A percentile compares a stretch with the other conserved stretches of the same genome.
phyloP scores from a whole-genome alignment of 2,888 invertebrate species.

The Mimas tiliae region DNA sequence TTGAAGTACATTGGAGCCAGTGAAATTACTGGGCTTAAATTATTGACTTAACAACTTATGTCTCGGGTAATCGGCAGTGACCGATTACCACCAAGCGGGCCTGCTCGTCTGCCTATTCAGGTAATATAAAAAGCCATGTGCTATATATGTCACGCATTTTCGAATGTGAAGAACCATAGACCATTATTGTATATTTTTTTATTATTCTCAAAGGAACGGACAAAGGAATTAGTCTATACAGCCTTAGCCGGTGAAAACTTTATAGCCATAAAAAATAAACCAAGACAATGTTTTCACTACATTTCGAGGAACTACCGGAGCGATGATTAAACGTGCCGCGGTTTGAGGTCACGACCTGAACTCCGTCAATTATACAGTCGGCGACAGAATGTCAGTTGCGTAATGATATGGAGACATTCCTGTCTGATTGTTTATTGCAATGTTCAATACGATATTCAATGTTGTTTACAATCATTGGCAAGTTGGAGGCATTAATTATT shows the following conservation, averaged over 20 bases:
- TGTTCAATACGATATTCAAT: neutral
- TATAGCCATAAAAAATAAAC: constrained; percentile 8
- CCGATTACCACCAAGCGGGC: too few species aligned
- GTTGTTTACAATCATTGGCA: neutral
- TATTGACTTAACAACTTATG: too few species aligned
- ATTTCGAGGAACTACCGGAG: neutral
- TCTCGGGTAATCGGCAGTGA: too few species aligned
- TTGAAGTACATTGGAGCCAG: too few species aligned
- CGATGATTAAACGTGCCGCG: constrained; percentile 11
- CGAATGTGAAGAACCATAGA: neutral
- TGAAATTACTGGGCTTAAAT: too few species aligned
- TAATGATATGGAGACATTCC: constrained; percentile 1
- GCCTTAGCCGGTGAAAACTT: neutral
- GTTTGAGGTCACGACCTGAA: neutral
- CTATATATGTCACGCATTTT: too few species aligned
- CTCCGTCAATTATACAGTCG: constrained; percentile 16
- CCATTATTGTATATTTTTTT: neutral
- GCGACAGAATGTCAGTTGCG: constrained; percentile 16
- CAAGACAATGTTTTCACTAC: neutral
- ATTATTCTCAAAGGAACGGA: neutral
- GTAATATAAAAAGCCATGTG: too few species aligned
- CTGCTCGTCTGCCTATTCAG: too few species aligned
- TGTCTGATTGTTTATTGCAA: neutral
- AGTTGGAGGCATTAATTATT: too few species aligned
- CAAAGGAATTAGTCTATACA: neutral